A percentile compares a stretch with the other conserved stretches of the same genome.
phyloP scores from a whole-genome alignment of 2,888 invertebrate genomes.

The Seira sanloemensis region DNA sequence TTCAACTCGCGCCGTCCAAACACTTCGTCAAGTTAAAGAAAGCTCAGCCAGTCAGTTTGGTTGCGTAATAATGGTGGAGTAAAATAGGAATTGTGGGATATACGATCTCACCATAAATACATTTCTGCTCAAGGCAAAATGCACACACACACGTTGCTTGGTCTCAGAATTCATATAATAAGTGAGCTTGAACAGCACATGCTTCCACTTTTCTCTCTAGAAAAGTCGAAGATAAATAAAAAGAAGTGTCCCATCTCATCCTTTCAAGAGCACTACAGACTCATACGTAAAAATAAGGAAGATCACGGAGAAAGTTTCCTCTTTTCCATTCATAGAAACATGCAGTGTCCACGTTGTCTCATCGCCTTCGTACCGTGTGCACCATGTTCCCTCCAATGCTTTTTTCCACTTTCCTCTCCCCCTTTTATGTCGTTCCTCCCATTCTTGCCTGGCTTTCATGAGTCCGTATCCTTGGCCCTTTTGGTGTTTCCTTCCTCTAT shows the following conservation, averaged over 20 bases:
- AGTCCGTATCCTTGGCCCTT: constrained; percentile 54
- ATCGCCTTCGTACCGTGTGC: not conserved
- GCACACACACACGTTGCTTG: constrained; percentile 1
- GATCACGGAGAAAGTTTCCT: constrained; percentile 13
- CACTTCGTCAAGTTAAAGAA: constrained; percentile 57
- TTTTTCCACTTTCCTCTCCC: constrained; percentile 7
- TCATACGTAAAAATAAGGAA: not conserved
- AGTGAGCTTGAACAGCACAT: no score
- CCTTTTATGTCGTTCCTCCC: constrained; percentile 10
- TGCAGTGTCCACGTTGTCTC: constrained; percentile 17
- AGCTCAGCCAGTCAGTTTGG: constrained; percentile 29
- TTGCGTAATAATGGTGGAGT: constrained; percentile 9
- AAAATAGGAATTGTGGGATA: not conserved
- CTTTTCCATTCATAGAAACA: constrained; percentile 6
- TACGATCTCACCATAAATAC: not conserved
- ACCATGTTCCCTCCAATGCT: constrained; percentile 49
- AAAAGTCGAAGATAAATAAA: constrained; percentile 10
- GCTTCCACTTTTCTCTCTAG: constrained; percentile 13
- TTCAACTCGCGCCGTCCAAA: constrained; percentile 51
- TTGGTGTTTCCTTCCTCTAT: constrained; percentile 45
- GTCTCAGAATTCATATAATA: no score
- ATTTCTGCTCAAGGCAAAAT: not conserved
- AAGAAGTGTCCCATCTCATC: constrained; percentile 5
- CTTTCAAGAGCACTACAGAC: not conserved
- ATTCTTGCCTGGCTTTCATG: not conserved